Evolutionary conservation across 2,797 vertebrate genomes (phyloP).

Genomic region (Choloepus didactylus): DNA sequence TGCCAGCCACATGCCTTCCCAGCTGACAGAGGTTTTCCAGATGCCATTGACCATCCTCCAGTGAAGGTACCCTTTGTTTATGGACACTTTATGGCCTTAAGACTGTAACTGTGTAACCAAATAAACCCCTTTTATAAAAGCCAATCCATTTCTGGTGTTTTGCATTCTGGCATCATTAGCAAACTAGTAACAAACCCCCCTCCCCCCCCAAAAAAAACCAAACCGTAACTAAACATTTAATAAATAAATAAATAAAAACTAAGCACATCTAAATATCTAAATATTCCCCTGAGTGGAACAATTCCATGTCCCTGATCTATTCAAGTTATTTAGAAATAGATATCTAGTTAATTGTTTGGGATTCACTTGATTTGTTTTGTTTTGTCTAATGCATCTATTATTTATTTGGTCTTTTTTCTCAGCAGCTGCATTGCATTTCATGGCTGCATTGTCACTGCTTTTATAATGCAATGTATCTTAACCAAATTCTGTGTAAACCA

Average conservation of each 20-base stretch:
- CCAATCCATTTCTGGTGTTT: too few species aligned
- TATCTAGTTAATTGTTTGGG: neutral
- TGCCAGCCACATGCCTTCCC: too few species aligned
- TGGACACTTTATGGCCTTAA: too few species aligned
- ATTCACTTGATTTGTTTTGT: neutral
- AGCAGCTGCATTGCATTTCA: neutral
- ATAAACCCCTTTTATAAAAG: too few species aligned
- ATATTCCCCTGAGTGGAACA: neutral
- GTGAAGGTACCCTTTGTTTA: too few species aligned
- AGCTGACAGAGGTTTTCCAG: too few species aligned
- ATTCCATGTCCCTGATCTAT: neutral
- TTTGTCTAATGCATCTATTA: neutral
- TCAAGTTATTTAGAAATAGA: neutral
- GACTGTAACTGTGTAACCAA: too few species aligned
- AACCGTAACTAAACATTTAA: too few species aligned
- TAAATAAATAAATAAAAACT: neutral
- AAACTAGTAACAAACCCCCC: too few species aligned
- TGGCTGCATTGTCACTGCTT: neutral
- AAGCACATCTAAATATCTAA: neutral
- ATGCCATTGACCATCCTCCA: too few species aligned
- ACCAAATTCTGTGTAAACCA: neutral
- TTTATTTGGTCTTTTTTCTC: neutral
- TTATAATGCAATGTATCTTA: neutral
- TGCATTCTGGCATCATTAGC: too few species aligned
- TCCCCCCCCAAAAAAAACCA: too few species aligned